phyloP scores from a whole-genome alignment of 2,888 invertebrate genomes.

The Ligdia adustata region DNA sequence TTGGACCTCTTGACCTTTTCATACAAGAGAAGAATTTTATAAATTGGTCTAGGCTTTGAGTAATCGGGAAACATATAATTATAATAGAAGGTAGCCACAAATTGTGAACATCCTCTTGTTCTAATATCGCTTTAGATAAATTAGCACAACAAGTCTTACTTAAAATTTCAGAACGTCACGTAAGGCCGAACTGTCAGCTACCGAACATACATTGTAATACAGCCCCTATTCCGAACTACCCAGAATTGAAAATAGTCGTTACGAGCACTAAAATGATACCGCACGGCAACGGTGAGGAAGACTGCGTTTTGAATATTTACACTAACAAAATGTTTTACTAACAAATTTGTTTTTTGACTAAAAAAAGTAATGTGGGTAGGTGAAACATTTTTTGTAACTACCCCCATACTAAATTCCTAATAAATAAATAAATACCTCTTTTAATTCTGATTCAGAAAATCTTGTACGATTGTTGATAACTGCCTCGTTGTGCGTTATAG shows the following conservation, averaged over 20 bases:
- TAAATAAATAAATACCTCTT: too few relatives aligned
- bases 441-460: too few relatives aligned
- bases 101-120: too few relatives aligned
- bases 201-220: constrained; percentile 46
- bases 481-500: constrained; percentile 30
- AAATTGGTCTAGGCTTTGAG: too few relatives aligned
- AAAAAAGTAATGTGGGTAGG: neutral
- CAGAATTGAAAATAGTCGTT: constrained; percentile 77
- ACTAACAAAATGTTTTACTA: constrained; percentile 22
- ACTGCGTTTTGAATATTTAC: constrained; percentile 5
- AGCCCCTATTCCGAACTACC: constrained; percentile 56
- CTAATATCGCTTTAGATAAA: too few relatives aligned
- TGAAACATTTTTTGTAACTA: too few relatives aligned
- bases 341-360: constrained; percentile 4
- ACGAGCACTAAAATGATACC: constrained; percentile 68
- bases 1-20: too few relatives aligned
- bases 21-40: too few relatives aligned
- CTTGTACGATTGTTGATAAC: too few relatives aligned
- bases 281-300: constrained; percentile 68
- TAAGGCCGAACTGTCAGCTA: constrained; percentile 54
- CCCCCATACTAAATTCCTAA: too few relatives aligned
- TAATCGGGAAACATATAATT: too few relatives aligned
- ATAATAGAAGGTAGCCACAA: too few relatives aligned
- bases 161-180: constrained; percentile 64
- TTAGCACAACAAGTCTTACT: constrained; percentile 41